phyloP scores from a whole-genome alignment of 2,113 vertebrate species.

The Setophaga kirtlandii region DNA sequence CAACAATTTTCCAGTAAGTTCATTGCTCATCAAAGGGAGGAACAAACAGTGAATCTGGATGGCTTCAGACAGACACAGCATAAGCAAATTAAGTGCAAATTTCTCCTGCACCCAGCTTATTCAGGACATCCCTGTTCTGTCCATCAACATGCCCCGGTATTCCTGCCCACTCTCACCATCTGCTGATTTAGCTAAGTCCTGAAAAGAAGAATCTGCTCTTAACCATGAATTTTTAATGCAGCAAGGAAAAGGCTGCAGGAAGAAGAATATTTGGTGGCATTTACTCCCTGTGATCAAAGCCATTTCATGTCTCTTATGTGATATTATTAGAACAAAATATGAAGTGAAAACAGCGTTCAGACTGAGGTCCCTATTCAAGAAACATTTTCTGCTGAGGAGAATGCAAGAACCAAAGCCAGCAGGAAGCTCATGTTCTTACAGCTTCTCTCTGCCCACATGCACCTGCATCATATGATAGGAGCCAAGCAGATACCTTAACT shows the following conservation, averaged over 20 bases:
- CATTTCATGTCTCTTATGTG: slow-evolving; percentile 43
- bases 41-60: not conserved
- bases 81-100: slow-evolving; percentile 16
- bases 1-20: not conserved
- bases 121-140: slow-evolving; percentile 23
- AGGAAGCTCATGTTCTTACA: not conserved
- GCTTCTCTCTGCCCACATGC: not conserved
- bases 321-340: slow-evolving; percentile 52
- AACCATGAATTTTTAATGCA: slow-evolving; percentile 52
- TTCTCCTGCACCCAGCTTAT: not conserved
- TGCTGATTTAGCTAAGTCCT: slow-evolving; percentile 42
- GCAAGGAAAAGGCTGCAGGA: slow-evolving; percentile 31
- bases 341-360: not conserved
- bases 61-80: not conserved
- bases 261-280: slow-evolving; percentile 52
- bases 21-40: not conserved
- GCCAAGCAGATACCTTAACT: not conserved
- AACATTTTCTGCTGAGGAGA: not conserved
- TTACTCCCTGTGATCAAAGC: slow-evolving; percentile 54
- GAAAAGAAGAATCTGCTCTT: slow-evolving; percentile 24
- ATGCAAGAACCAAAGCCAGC: not conserved
- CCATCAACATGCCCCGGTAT: not conserved
- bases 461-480: not conserved
- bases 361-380: not conserved
- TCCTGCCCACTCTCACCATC: slow-evolving; percentile 19